phyloP scores from a whole-genome alignment of 2,888 invertebrate species.

The Dromius quadrimaculatus region DNA sequence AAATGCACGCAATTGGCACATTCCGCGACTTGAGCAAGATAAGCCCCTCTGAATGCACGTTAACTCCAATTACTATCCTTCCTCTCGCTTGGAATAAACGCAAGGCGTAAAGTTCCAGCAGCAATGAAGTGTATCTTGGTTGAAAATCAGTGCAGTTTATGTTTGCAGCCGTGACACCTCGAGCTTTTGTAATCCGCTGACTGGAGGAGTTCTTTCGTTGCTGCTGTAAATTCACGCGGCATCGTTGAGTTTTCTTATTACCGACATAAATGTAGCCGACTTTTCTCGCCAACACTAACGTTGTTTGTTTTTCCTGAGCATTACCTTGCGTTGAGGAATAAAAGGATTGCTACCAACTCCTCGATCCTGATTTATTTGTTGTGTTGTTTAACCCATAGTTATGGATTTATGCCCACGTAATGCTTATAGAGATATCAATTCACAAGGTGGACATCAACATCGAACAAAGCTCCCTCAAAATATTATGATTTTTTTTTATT shows the following conservation, averaged over 20 bases:
- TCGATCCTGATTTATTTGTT: constrained; percentile 43
- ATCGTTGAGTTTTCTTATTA: constrained; percentile 51
- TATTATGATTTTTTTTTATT: no score
- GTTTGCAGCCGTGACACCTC: constrained; percentile 48
- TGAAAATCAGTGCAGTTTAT: constrained; percentile 51
- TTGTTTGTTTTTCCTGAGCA: constrained; percentile 30
- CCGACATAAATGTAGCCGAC: constrained; percentile 51
- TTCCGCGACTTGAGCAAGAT: not conserved
- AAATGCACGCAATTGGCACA: constrained; percentile 1
- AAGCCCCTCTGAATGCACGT: constrained; percentile 8
- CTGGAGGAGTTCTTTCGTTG: constrained; percentile 32
- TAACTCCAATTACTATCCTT: constrained; percentile 27
- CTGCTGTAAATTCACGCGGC: constrained; percentile 49
- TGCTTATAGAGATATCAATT: no score
- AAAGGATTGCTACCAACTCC: constrained; percentile 20
- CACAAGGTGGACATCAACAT: no score
- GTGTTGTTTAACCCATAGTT: not conserved
- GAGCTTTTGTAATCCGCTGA: constrained; percentile 49
- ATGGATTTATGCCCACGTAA: not conserved
- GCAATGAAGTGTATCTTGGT: constrained; percentile 49
- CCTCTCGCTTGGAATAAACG: constrained; percentile 36
- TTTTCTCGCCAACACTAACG: constrained; percentile 29
- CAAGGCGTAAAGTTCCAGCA: constrained; percentile 40
- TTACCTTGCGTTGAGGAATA: constrained; percentile 27
- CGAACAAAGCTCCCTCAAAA: no score